These are phyloP conservation scores for Alligator sinensis DNA, from an alignment of 2,113 vertebrate genomes.

Conservation along the genomic window DNA sequence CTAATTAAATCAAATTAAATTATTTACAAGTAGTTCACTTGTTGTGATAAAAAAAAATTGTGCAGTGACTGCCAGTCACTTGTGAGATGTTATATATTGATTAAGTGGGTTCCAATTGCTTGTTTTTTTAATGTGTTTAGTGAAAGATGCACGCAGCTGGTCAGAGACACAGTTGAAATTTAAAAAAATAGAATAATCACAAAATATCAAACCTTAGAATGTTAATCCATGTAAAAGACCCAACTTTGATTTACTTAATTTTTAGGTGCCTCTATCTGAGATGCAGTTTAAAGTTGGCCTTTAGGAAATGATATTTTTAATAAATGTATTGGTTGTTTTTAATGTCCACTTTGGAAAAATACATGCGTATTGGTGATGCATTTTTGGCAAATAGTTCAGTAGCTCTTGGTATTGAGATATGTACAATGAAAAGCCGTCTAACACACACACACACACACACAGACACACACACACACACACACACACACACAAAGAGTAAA, in stretches of 20 bases:
- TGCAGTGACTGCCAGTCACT: neutral
- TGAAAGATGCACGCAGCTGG: neutral
- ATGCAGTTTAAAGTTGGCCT: neutral
- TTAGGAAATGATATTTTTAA: neutral
- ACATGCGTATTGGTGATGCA: neutral
- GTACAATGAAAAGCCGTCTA: neutral
- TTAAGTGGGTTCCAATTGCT: constrained; percentile 12
- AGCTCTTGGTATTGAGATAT: neutral
- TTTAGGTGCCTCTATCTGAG: neutral
- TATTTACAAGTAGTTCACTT: constrained; percentile 47
- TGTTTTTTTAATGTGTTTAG: neutral
- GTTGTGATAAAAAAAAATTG: constrained; percentile 32
- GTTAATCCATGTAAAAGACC: neutral
- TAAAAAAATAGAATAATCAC: neutral
- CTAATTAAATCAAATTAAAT: constrained; percentile 9
- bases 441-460: neutral
- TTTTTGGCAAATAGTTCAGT: constrained; percentile 24
- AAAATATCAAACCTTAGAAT: neutral
- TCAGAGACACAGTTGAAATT: constrained; percentile 8
- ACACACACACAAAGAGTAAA: too few species aligned
- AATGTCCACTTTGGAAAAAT: neutral
- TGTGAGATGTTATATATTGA: neutral
- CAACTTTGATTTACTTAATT: neutral
- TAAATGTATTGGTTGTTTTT: constrained; percentile 21
- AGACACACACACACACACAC: too few species aligned